Conservation (phyloP, 1,140 invertebrate genomes). For the Pollicipes pollicipes region DNA sequence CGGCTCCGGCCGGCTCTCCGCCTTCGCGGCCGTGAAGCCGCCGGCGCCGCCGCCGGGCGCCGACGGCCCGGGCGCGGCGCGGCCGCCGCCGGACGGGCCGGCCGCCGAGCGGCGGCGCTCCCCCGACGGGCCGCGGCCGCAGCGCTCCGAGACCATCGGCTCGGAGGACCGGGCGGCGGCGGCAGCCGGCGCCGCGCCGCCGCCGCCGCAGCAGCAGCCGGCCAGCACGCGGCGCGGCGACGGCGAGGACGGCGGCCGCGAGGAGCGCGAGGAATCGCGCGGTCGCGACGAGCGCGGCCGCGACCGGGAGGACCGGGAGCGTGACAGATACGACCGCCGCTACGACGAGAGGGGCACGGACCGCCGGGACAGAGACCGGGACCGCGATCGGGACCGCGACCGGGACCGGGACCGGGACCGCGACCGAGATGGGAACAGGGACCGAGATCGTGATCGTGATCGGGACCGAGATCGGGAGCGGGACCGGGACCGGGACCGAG, state of each 20-base stretch:
- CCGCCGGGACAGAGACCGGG: background rate
- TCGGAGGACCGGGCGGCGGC: background rate
- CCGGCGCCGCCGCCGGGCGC: too few species aligned
- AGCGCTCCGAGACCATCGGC: background rate
- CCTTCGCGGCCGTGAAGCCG: background rate
- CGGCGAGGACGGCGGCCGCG: background rate
- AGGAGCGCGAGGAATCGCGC: background rate
- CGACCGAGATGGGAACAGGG: background rate
- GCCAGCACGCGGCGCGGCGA: background rate
- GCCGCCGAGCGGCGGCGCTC: background rate
- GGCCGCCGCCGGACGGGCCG: background rate
- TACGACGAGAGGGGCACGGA: background rate
- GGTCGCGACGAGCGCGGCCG: background rate
- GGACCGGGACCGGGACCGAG: background rate
- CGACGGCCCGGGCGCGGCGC: background rate
- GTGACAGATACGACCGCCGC: background rate
- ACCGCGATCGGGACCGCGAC: background rate
- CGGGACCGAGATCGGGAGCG: background rate
- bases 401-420: background rate
- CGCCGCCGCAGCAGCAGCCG: too few species aligned
- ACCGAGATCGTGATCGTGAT: background rate
- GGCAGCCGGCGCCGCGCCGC: too few species aligned
- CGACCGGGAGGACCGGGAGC: background rate
- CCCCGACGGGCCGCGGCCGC: background rate
- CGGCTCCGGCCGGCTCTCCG: background rate